phyloP scores from a whole-genome alignment of 2,888 invertebrate species.

The Volucella inanis region DNA sequence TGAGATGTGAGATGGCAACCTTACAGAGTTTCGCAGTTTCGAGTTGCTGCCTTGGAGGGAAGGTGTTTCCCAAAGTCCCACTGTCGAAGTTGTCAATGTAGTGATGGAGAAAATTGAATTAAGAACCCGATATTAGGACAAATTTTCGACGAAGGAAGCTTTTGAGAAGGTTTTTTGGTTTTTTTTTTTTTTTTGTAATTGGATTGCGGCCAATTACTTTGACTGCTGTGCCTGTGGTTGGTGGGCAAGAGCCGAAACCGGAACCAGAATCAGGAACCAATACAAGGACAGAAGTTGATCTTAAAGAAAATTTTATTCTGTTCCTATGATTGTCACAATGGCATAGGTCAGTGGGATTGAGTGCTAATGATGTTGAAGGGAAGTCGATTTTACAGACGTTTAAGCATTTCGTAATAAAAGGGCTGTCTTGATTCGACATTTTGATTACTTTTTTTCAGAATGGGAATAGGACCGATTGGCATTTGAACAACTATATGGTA shows the following conservation, averaged over 20 bases:
- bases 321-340: neutral
- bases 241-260: neutral
- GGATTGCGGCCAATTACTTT: slow-evolving; percentile 57
- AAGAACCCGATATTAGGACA: slow-evolving; percentile 40
- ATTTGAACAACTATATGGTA: no score
- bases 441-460: no score
- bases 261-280: no score
- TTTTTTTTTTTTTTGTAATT: neutral
- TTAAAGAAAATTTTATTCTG: neutral
- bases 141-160: slow-evolving; percentile 17
- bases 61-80: slow-evolving; percentile 37
- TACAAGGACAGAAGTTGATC: neutral
- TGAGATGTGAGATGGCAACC: neutral
- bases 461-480: no score
- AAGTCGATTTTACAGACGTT: slow-evolving; percentile 45
- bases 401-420: slow-evolving; percentile 11
- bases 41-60: neutral
- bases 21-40: neutral
- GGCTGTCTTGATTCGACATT: neutral
- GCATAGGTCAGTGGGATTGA: slow-evolving; percentile 33
- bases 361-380: slow-evolving; percentile 37
- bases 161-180: slow-evolving; percentile 26
- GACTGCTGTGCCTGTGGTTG: neutral
- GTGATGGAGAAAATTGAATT: slow-evolving; percentile 68
- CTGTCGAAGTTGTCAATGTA: slow-evolving; percentile 52